These are phyloP conservation scores for Platerodrilus igneus DNA, from an alignment of 2,888 invertebrate species.

Conservation along the genomic window DNA sequence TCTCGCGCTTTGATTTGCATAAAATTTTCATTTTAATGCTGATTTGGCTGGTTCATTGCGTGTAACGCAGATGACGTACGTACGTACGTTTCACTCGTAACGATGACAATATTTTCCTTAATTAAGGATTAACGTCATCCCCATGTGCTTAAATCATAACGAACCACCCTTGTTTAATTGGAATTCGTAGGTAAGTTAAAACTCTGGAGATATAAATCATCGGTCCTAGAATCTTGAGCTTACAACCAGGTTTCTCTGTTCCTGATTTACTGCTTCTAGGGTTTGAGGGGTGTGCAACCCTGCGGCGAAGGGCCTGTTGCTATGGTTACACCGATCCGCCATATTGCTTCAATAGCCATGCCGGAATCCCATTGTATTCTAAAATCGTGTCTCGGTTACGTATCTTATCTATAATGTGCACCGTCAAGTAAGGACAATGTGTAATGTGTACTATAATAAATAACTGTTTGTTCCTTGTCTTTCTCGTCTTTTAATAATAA, in stretches of 20 bases:
- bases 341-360: conserved; percentile 34
- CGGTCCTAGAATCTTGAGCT: conserved; percentile 22
- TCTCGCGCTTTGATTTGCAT: conserved; percentile 33
- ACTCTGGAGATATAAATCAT: conserved; percentile 27
- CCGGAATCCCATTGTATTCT: conserved; percentile 31
- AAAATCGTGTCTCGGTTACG: conserved; percentile 35
- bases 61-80: no score
- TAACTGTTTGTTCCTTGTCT: conserved; percentile 33
- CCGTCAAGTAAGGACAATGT: conserved; percentile 35
- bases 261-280: conserved; percentile 30
- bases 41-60: no score
- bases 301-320: conserved; percentile 41
- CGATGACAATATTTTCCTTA: no score
- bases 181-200: conserved; percentile 20
- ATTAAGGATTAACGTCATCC: no score
- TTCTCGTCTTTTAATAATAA: conserved; percentile 24
- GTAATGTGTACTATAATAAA: conserved; percentile 35
- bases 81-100: no score
- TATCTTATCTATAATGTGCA: conserved; percentile 37
- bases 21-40: no score
- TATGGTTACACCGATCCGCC: conserved; percentile 44
- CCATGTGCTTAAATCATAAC: conserved; percentile 17
- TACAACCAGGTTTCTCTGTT: conserved; percentile 28
- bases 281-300: conserved; percentile 37
- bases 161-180: conserved; percentile 15